Evolutionary conservation across 2,888 invertebrate species (phyloP), one percentile per base, ranked within the genome.

Genomic region (Automeris io): DNA sequence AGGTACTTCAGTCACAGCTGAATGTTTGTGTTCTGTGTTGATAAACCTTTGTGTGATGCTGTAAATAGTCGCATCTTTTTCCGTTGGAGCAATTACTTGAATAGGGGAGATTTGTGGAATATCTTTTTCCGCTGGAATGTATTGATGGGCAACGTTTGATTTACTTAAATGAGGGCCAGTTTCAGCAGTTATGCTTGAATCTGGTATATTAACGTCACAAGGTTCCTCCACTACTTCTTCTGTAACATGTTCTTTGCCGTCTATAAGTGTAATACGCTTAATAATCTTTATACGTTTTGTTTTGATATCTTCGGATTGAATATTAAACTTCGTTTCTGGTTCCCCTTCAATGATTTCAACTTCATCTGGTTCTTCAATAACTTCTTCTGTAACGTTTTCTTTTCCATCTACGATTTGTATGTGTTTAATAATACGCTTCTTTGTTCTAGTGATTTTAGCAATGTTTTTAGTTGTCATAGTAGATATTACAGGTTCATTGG

Each of bases 341-440:
- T 90, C 89, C 58, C 93, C 91, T 65, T 92, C 91, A 34, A 91
- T 89, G 4, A 92, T 83, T 72, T 93, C 92, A 16, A 18, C 7
- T 18, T 39, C 35, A 33, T 47, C 39, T 7, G 31, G 13, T n/a
- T 26, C 19, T n/a, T 21, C 19, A 4, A 25, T 25, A 18, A 16
- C 25, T 8, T 37, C 31, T 22, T 29, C 22, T 3, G 29, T 21
- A 8, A 19, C 13, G 13, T 36, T 11, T 29, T 95, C 95, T 71
- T 93, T 92, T 0, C 95, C 95, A 67, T 95, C 92, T 43, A 95
- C 90, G 4, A 95, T 91, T 18, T 92, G 91, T n/a, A 93, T 90
- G 51, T 92, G 91, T 53, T 91, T 90, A 29, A 95, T 92, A 12
- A 95, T 92, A 51, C 92, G 90, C 41, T 91, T 88, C 18, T 91